Base-by-base conservation (phyloP, 2,113 vertebrate genomes). In the Scolopax mira region DNA sequence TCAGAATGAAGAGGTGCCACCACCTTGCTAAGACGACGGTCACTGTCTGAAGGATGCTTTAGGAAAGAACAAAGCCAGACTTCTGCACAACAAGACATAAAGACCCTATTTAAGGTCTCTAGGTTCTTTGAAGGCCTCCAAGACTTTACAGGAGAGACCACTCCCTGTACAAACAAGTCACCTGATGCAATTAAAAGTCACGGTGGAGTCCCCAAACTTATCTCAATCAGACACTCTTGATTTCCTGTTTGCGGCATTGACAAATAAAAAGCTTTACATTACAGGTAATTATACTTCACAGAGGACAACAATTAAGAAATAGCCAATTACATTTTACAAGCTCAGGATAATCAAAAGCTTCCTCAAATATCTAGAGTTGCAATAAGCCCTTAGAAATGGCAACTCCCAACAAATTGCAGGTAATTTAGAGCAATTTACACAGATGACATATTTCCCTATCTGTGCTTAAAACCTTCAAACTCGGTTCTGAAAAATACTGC, bases 401-500 rank as follows among this genome's bases (percentile, higher is more conserved):
- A 91, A 96, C 93, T 97, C 95, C 94, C 95, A 95, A 78, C 94
- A 97, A 96, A 97, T 82, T 88, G 88, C 81, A 89, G 97, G 92
- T 92, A 93, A 93, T 96, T 95, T 73, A 85, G 82, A 91, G 90
- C 37, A 87, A 95, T 93, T 90, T 57, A 89, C 75, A 82, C 61
- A 90, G 78, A 90, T 55, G 75, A 85, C 91, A 94, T 87, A 94
- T 93, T 90, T 82, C 54, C 90, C 66, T 82, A 86, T 79, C 91
- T 88, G 19, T 33, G 42, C 70, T 60, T 54, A 93, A 95, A 91
- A 88, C 67, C 58, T 93, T 83, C 82, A 87, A 66, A 95, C n/a
- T 57, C 24, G 0, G 39, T 67, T 80, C 93, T 42, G 52, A 93
- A 94, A 80, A 96, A 81, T 28, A 42, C 44, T 35, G 83, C 77